phyloP scores from a whole-genome alignment of 2,888 invertebrate species.

The Beris morrisii region DNA sequence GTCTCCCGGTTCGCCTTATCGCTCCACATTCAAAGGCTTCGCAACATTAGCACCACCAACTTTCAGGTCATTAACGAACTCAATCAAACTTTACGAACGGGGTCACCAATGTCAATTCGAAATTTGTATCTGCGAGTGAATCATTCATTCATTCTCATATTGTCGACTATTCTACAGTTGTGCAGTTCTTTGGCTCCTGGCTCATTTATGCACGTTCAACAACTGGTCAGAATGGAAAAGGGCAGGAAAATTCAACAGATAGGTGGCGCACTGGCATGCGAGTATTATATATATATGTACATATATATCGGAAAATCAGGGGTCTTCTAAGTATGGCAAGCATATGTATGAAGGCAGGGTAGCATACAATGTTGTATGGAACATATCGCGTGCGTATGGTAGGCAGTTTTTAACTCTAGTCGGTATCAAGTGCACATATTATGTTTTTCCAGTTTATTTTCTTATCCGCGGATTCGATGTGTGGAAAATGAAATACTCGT shows the following conservation, averaged over 20 bases:
- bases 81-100: constrained; percentile 31
- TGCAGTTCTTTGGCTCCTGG: not conserved
- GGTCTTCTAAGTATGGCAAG: constrained; percentile 7
- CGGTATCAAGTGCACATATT: no score
- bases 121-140: constrained; percentile 19
- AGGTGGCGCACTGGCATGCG: constrained; percentile 22
- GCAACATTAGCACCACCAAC: no score
- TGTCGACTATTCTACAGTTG: no score
- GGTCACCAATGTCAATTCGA: constrained; percentile 36
- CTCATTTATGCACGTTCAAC: constrained; percentile 24
- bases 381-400: no score
- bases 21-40: no score
- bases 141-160: not conserved
- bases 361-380: no score
- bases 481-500: constrained; percentile 8
- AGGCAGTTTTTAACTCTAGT: no score
- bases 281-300: not conserved
- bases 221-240: constrained; percentile 24
- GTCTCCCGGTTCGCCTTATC: no score
- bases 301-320: constrained; percentile 14
- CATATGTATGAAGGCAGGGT: not conserved
- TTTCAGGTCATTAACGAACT: not conserved
- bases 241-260: constrained; percentile 27
- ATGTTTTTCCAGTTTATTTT: constrained; percentile 1
- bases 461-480: not conserved